Percentiles rank a stretch among this genome's conserved stretches.
Conservation (phyloP, 2,113 vertebrate species). For the Macheiramphus alcinus region DNA sequence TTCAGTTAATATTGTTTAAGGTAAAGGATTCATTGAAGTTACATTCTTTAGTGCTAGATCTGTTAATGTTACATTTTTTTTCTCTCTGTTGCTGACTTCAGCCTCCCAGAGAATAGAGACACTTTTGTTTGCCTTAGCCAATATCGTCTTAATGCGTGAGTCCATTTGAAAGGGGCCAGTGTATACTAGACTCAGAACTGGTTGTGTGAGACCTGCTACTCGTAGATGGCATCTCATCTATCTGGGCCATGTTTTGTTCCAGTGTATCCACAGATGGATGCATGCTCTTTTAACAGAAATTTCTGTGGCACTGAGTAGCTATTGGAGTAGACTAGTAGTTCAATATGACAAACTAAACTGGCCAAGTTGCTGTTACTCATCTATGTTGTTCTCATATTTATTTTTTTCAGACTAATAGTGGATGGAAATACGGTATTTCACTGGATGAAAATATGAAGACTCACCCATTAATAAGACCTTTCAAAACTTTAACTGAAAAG, state of each 20-base stretch:
- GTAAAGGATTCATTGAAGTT: background rate
- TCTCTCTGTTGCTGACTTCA: background rate
- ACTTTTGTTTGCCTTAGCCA: background rate
- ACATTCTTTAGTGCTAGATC: background rate
- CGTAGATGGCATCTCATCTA: background rate
- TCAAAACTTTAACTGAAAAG: conserved; percentile 94
- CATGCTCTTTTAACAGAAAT: background rate
- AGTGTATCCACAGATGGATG: background rate
- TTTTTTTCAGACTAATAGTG: conserved; percentile 82
- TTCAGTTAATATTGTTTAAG: background rate
- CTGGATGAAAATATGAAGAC: conserved; percentile 92
- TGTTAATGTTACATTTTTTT: background rate
- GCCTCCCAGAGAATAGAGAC: background rate
- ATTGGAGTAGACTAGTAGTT: background rate
- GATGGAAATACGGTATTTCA: conserved; percentile 92
- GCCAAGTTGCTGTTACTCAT: background rate
- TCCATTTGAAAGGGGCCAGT: rapidly evolving
- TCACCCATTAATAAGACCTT: conserved; percentile 91
- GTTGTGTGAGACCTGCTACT: background rate
- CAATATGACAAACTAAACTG: background rate
- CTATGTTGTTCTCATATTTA: background rate
- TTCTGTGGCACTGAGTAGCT: background rate
- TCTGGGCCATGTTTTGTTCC: background rate
- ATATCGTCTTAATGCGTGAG: rapidly evolving
- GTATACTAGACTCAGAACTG: background rate